phyloP scores from a whole-genome alignment of 2,888 invertebrate genomes.

The Melipona beecheii region DNA sequence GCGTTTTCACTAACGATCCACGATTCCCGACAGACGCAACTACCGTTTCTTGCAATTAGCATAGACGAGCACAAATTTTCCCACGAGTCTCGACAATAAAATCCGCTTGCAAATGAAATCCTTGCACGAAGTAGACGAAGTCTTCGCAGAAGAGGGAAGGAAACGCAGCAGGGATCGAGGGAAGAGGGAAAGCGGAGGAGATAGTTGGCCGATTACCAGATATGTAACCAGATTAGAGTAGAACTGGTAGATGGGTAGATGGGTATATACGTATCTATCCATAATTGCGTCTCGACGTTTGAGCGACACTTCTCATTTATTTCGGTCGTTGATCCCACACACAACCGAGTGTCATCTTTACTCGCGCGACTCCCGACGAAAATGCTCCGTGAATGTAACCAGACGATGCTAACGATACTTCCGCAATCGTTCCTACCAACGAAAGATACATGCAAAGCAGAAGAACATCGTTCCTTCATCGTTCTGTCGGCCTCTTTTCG shows the following conservation, averaged over 20 bases:
- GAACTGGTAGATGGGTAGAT: slow-evolving; percentile 65
- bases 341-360: slow-evolving; percentile 31
- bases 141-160: no score
- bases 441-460: no score
- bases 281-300: slow-evolving; percentile 79
- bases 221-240: slow-evolving; percentile 76
- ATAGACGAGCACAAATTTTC: neutral
- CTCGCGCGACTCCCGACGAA: slow-evolving; percentile 24
- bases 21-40: no score
- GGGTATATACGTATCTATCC: slow-evolving; percentile 55
- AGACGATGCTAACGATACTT: slow-evolving; percentile 10
- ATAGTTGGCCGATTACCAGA: slow-evolving; percentile 68
- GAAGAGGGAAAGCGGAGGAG: slow-evolving; percentile 22
- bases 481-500: no score
- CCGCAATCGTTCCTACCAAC: neutral
- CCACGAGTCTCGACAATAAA: neutral
- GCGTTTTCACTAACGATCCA: neutral
- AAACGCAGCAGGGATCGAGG: neutral
- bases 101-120: neutral
- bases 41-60: neutral
- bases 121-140: neutral
- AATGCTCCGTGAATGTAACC: slow-evolving; percentile 8
- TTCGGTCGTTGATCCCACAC: slow-evolving; percentile 61
- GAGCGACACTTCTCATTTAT: slow-evolving; percentile 81
- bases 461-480: no score